phyloP scores from a whole-genome alignment of 1,140 invertebrate genomes.

The Lucilia sericata region DNA sequence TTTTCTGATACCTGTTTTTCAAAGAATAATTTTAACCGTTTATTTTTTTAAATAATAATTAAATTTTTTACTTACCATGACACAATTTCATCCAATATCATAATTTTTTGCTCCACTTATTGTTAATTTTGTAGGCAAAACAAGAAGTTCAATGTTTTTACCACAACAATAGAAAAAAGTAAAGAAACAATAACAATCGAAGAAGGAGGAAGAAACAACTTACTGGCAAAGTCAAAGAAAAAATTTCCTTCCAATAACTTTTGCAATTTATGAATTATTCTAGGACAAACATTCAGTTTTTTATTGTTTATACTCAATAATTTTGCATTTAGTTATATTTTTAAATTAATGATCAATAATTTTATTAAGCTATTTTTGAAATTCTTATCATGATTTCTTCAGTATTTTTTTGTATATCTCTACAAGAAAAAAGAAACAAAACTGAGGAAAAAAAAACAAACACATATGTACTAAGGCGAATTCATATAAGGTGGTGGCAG shows the following conservation, averaged over 20 bases:
- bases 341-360: conserved; percentile 1
- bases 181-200: conserved; percentile 2
- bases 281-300: neutral
- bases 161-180: neutral
- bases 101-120: conserved; percentile 47
- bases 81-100: conserved; percentile 69
- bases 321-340: neutral
- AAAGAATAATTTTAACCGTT: conserved; percentile 41
- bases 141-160: conserved; percentile 20
- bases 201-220: neutral
- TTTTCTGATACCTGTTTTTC: conserved; percentile 84
- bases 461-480: neutral
- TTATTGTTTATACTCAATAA: neutral
- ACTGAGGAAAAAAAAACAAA: neutral
- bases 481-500: too few species aligned
- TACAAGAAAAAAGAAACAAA: conserved; percentile 20
- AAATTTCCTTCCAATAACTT: neutral
- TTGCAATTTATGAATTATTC: neutral
- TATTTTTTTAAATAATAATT: neutral
- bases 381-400: conserved; percentile 10
- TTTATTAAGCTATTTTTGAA: neutral
- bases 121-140: neutral
- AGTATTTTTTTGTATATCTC: neutral
- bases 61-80: conserved; percentile 59
- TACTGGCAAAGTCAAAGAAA: neutral